A percentile compares a stretch with the other conserved stretches of the same genome.
Conservation (phyloP, 2,113 vertebrate genomes). For the Callopanchax toddi region DNA sequence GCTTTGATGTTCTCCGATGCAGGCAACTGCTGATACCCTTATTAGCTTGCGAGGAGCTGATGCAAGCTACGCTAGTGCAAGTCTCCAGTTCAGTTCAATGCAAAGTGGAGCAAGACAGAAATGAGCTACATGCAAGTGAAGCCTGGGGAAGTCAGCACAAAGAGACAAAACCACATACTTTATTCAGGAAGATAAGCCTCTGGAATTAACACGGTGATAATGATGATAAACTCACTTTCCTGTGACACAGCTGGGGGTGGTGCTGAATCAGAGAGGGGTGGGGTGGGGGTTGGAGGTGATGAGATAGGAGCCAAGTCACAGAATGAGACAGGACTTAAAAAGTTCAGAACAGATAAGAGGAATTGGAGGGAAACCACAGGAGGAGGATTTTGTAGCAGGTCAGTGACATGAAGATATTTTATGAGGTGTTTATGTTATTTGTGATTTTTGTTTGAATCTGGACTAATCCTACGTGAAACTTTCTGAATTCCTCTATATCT, state of each 20-base stretch:
- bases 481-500: too few species aligned
- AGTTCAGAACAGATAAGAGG: conserved; percentile 19
- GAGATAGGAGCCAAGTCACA: neutral
- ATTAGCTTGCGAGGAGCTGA: conserved; percentile 78
- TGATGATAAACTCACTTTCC: conserved; percentile 54
- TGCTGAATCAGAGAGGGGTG: conserved; percentile 58
- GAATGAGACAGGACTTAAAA: conserved; percentile 1
- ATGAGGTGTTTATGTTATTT: too few species aligned
- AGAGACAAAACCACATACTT: conserved; percentile 70
- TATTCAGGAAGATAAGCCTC: conserved; percentile 73
- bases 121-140: conserved; percentile 54
- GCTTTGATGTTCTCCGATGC: conserved; percentile 80
- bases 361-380: conserved; percentile 7
- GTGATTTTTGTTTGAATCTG: too few species aligned
- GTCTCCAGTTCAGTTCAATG: conserved; percentile 40
- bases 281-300: neutral
- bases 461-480: too few species aligned
- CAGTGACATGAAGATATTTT: too few species aligned
- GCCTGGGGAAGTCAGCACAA: conserved; percentile 72
- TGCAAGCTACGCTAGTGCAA: conserved; percentile 65
- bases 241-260: conserved; percentile 37
- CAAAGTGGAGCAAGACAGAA: conserved; percentile 53
- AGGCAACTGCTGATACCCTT: conserved; percentile 77
- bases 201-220: conserved; percentile 64
- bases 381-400: neutral